These are phyloP conservation scores for Bombus turneri DNA, from an alignment of 1,140 invertebrate species.

Conservation along the genomic window DNA sequence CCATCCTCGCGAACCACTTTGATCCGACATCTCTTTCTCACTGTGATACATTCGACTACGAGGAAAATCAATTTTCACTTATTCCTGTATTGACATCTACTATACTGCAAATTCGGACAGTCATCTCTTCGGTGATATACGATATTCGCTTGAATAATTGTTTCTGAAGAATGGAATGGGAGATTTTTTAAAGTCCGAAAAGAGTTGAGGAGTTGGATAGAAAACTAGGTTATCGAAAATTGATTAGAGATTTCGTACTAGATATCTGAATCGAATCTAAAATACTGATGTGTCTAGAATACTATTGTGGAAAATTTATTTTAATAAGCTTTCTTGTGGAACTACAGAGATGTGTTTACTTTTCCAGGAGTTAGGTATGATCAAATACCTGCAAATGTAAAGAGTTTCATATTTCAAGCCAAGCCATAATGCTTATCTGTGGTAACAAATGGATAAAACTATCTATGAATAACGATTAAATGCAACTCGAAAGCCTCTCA, in stretches of 20 bases:
- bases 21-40: constrained; percentile 28
- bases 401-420: neutral
- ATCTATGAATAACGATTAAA: constrained; percentile 25
- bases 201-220: neutral
- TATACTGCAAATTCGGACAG: neutral
- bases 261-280: neutral
- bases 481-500: neutral
- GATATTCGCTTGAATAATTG: neutral
- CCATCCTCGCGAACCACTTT: constrained; percentile 58
- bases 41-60: neutral
- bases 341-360: neutral
- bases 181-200: neutral
- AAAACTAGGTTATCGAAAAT: neutral
- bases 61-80: constrained; percentile 60
- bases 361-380: neutral
- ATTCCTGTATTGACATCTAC: constrained; percentile 25
- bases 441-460: neutral
- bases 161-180: neutral
- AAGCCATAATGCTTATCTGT: neutral
- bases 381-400: neutral
- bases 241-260: neutral
- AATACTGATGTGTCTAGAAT: neutral
- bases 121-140: neutral
- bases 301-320: neutral
- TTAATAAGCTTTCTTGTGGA: neutral